Evolutionary conservation across 2,113 vertebrate species (phyloP), one percentile per base, ranked within the genome.

Genomic region (Ascaphus truei): DNA sequence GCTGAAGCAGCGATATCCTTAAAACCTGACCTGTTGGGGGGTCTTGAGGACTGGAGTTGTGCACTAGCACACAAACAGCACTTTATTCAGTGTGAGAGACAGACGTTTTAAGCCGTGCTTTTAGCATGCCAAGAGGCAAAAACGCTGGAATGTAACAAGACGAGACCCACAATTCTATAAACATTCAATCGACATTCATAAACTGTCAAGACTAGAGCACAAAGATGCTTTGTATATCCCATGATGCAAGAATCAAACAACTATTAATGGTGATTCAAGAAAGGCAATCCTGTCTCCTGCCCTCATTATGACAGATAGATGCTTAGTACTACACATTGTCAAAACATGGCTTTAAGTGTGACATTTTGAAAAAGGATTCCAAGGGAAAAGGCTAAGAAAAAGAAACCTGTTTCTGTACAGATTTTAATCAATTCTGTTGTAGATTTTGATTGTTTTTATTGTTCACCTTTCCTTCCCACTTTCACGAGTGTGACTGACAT

Each of bases 131-230:
- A 88, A 92, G 86, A 90, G 88, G 89, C 88, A 88, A 82, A 89
- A 90, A 92, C 92, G 91, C 91, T 95, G 95, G 94, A 98, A 98
- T 96, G 94, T 96, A 95, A 96, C 88, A 91, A 91, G 85, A 93
- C 93, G 87, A 88, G 86, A 87, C 80, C 82, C 75, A 92, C 82
- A 79, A 88, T 72, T 86, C 85, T 83, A 84, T 63, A 85, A 88
- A 92, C 91, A 90, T 85, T 85, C 86, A 88, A 76, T 86, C 88
- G 85, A 90, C 88, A 93, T 85, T 88, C 87, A 90, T 81, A 73
- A 86, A 86, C 83, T 83, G 83, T 77, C 86, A 86, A 87, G 80
- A 86, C 80, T 79, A 84, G 72, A 89, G 76, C 79, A 86, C 85
- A 88, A 88, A 85, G 58, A 87, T 86, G 83, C 79, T 90, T 91